Evolutionary conservation across 2,888 invertebrate species (phyloP), one percentile per base, ranked within the genome.

Genomic region (Sphinx pinastri): DNA sequence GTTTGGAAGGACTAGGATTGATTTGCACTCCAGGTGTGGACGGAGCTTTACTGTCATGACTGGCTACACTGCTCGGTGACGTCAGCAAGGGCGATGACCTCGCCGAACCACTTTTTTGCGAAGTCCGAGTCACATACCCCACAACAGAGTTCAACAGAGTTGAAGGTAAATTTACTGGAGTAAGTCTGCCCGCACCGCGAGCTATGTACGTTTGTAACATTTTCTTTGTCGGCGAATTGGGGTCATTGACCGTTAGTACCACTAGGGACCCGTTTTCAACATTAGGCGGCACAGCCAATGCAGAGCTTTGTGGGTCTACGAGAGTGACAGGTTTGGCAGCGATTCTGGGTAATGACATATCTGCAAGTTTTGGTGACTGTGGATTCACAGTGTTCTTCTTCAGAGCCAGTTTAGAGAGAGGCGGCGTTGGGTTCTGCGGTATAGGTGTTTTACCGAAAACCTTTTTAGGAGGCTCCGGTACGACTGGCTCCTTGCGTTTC

Each of bases 141-240:
- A 93, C 89, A 0, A 94, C 90, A 0, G 91, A 91, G 78, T 85
- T 91, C 10, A 93, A 75, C 47, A 93, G 82, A 0, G 81, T 84
- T 0, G 90, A 74, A 0, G 92, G 90, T 11, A 94, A 81, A 6
- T 89, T 86, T 0, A 93, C 86, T 0, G 93, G 92, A 0, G 89
- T 88, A 5, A 94, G 73, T 68, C 84, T 81, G 0, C 92, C 93
- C 0, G 83, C 84, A 0, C 86, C 89, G 5, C 88, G 83, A 0
- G 93, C 88, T 68, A 93, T 89, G 72, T 93, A 94, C 0, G 93
- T 93, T 69, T 94, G 94, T 0, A 93, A 76, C 88, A 93, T 92
- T 71, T 93, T 92, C 75, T 92, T 92, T 0, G 91, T 81, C 0
- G 94, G 91, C 0, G 89, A 88, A 45, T 84, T 83, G 0, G 94